These are phyloP conservation scores for Heliocidaris erythrogramma DNA, from an alignment of 35 echinoderm and acorn worm species.

Conservation along the genomic window DNA sequence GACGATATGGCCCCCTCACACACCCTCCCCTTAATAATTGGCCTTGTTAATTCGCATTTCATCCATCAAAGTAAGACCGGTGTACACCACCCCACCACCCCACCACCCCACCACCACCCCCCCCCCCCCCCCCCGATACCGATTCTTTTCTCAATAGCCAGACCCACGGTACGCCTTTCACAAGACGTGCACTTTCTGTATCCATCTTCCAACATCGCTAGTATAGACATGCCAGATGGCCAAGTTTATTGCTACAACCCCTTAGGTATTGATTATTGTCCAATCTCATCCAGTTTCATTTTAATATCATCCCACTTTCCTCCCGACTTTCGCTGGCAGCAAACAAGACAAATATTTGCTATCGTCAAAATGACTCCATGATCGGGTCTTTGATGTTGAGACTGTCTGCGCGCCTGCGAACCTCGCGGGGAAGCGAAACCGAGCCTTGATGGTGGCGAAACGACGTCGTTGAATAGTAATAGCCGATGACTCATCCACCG, in stretches of 20 bases:
- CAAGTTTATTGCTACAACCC: neutral
- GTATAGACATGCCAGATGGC: neutral
- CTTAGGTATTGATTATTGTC: neutral
- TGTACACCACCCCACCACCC: too few relatives aligned
- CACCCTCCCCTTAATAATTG: too few relatives aligned
- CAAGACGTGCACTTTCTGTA: neutral
- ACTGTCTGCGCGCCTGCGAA: neutral
- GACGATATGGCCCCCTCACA: too few relatives aligned
- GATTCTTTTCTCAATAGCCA: too few relatives aligned
- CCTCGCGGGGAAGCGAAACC: neutral
- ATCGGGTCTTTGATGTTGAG: neutral
- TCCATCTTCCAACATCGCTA: neutral
- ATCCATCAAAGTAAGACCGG: neutral
- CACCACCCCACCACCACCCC: too few relatives aligned
- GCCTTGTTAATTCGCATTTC: too few relatives aligned
- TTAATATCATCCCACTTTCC: neutral
- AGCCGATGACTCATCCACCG: slow-evolving; percentile 27
- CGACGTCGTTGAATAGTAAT: slow-evolving; percentile 8
- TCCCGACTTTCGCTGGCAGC: neutral
- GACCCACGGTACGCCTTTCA: too few relatives aligned
- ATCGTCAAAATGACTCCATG: neutral
- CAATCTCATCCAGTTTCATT: neutral
- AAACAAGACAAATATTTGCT: neutral
- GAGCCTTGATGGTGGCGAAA: neutral
- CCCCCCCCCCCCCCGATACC: too few relatives aligned